phyloP scores from a whole-genome alignment of 35 echinoderm and acorn worm genomes.

The Anneissia japonica region DNA sequence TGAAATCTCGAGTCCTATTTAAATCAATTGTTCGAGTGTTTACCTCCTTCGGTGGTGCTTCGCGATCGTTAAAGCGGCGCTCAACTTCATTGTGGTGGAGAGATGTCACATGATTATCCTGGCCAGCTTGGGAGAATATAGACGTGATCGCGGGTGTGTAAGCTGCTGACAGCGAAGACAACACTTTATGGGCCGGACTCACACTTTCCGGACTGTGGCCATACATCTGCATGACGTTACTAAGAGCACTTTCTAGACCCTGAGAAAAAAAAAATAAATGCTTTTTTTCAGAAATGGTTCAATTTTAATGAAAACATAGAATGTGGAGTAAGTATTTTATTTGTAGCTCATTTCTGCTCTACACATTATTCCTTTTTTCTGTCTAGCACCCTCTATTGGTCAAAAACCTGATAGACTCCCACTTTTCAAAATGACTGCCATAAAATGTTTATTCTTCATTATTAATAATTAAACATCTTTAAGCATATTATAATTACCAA shows the following conservation, averaged over 20 bases:
- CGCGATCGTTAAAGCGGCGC: background rate
- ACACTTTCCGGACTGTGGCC: constrained; percentile 8
- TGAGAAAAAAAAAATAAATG: constrained; percentile 1
- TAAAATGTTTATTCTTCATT: too few species aligned
- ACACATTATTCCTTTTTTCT: too few species aligned
- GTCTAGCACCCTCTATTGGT: too few species aligned
- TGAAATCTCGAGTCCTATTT: constrained; percentile 40
- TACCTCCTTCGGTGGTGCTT: background rate
- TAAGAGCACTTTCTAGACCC: constrained; percentile 48
- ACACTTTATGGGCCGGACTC: background rate
- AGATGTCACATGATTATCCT: background rate
- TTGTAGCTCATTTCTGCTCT: too few species aligned
- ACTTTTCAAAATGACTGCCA: too few species aligned
- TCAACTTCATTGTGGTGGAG: background rate
- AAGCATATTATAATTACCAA: too few species aligned
- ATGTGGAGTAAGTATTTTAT: too few species aligned
- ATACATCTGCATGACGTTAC: constrained; percentile 52
- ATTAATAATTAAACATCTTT: too few species aligned
- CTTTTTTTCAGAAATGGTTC: too few species aligned
- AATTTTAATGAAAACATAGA: too few species aligned
- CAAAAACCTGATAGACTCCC: too few species aligned
- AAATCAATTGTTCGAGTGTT: constrained; percentile 30
- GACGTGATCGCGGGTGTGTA: constrained; percentile 34
- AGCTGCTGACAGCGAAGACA: background rate
- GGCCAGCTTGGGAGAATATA: constrained; percentile 29